Evolutionary conservation across 2,888 invertebrate genomes (phyloP), one percentile per base, ranked within the genome.

Genomic region (Parelbella ahira): DNA sequence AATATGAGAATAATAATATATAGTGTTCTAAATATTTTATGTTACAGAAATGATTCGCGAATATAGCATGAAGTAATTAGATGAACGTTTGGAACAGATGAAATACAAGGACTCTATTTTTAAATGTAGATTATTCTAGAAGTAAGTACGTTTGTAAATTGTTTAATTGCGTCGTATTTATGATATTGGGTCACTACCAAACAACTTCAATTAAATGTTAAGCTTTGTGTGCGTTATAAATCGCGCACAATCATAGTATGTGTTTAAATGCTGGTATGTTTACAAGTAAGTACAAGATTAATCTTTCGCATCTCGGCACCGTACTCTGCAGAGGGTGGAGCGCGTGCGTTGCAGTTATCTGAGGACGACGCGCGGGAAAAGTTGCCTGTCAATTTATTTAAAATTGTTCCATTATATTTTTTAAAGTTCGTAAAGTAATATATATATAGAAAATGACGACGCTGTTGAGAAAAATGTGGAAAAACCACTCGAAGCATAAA

Each of bases 401-500:
- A 30, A 24, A 10, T 4, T 7, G 7, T 25, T 2, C 24, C n/a
- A 6, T 25, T 18, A 9, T 12, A 23, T 29, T 6, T 8, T 21
- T 8, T 18, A 15, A 30, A 30, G 49, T 43, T 45, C 37, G 20
- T 10, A 11, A 41, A 12, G n/a, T 10, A 37, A 21, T 11, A 36
- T 28, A 25, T n/a, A n/a, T n/a, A n/a, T n/a, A 32, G 21, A 62
- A 48, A 54, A 87, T 84, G 84, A 90, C 91, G 75, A 90, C 90
- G 29, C 88, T 92, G 50, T 75, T 92, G 54, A 84, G 90, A 64
- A 90, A 90, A 69, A 89, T 92, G 68, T 91, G 90, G 91, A 91
- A 88, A 58, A 90, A 83, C 54, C 90, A 89, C 70, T 90, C 91
- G 7, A 92, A 91, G 58, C 92, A 92, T 58, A 90, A 91, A 88